Evolutionary conservation across 2,113 vertebrate species (phyloP), one percentile per base, ranked within the genome.

Genomic region (Hippocampus mohnikei): DNA sequence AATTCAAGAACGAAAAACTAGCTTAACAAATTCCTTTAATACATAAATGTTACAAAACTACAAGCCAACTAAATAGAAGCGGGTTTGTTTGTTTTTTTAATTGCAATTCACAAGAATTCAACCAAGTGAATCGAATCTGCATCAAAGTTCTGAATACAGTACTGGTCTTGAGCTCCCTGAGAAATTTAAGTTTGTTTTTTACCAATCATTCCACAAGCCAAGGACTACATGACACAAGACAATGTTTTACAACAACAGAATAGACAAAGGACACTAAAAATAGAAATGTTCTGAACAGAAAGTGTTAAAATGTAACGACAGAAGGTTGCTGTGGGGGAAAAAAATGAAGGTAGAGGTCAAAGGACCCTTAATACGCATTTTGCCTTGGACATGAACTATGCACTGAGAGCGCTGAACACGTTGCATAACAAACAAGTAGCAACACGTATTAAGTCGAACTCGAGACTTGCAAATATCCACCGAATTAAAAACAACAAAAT

Each of bases 321-420:
- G 12, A 58, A 27, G 23, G 16, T 15, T 59, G 25, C 3, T 55
- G 20, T n/a, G 6, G 18, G 15, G 7, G 33, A 55, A 50, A 50
- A 18, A 50, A 50, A 18, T 5, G 56, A 27, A 15, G 25, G 12
- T 8, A 16, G 25, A 27, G 56, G 56, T 59, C 56, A 48, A 27
- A 67, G 70, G 79, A 85, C 72, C 82, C 59, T 74, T 84, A 0
- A 18, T 81, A 71, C 84, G 81, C 15, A 60, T 75, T 61, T 13
- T 50, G 55, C 12, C 2, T 0, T 70, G 58, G 9, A 62, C 69
- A 21, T 86, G 84, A 81, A 85, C 84, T 78, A 27, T 87, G 84
- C 72, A 82, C 87, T 73, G 15, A 16, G 16, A 1, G 7, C 65
- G 40, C 25, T 6, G 8, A 23, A 8, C 41, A 16, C 37, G n/a